Conservation (phyloP, 2,888 invertebrate species). For the Hyalella azteca region DNA sequence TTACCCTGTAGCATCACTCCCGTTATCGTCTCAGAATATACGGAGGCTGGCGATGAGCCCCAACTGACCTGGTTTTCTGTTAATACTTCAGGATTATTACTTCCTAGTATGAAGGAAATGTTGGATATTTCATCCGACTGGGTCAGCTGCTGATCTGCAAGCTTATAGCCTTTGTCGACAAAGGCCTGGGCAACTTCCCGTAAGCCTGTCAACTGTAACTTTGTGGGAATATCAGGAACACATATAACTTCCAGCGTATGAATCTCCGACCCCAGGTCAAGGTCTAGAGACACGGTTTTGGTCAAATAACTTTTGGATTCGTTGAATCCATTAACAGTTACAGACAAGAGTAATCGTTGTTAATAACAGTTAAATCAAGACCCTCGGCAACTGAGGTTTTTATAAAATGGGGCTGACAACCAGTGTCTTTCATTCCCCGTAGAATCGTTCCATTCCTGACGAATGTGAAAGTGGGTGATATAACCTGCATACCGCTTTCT, state of each 20-base stretch:
- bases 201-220: not conserved
- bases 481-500: too few species aligned
- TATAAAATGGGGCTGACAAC: too few species aligned
- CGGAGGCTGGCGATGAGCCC: not conserved
- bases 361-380: too few species aligned
- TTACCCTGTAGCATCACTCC: not conserved
- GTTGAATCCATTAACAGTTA: too few species aligned
- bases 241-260: not conserved
- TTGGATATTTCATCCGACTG: not conserved
- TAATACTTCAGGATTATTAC: not conserved
- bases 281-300: too few species aligned
- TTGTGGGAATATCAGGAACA: not conserved
- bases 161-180: not conserved
- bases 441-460: too few species aligned
- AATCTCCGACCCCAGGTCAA: too few species aligned
- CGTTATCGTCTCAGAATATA: not conserved
- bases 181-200: not conserved
- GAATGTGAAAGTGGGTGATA: too few species aligned
- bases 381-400: too few species aligned
- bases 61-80: not conserved
- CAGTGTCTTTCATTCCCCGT: too few species aligned
- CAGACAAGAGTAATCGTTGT: too few species aligned
- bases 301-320: too few species aligned
- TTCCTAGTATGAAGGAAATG: not conserved
- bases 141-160: not conserved